These are phyloP conservation scores for Dendrophyllia cribrosa DNA, from an alignment of 64 coral and sea anemone genomes.

Conservation along the genomic window DNA sequence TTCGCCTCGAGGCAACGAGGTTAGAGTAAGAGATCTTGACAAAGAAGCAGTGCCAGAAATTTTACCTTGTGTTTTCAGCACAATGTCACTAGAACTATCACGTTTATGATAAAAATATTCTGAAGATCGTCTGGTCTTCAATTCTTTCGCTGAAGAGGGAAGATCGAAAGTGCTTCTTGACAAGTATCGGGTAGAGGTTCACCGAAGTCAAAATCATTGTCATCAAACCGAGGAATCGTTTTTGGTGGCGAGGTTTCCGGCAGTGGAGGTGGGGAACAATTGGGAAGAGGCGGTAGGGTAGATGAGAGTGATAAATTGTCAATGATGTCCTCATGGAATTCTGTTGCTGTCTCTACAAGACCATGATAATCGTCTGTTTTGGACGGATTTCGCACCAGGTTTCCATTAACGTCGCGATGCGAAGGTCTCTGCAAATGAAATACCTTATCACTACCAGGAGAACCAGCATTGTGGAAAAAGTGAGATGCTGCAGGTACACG, in stretches of 20 bases:
- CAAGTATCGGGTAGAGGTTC: neutral
- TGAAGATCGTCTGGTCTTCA: conserved; percentile 1
- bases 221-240: neutral
- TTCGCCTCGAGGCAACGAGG: neutral
- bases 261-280: conserved; percentile 16
- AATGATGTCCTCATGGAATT: neutral
- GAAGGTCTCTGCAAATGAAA: neutral
- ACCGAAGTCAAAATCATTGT: neutral
- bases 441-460: too few species aligned
- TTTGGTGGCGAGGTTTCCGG: neutral
- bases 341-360: neutral
- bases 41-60: neutral
- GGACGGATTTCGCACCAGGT: neutral
- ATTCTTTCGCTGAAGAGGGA: neutral
- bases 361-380: neutral
- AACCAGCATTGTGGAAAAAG: too few species aligned
- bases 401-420: neutral
- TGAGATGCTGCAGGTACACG: neutral
- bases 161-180: neutral
- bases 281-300: neutral
- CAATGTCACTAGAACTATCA: neutral
- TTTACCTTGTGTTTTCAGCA: neutral
- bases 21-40: neutral
- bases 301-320: neutral
- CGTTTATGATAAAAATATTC: neutral